Conservation (phyloP, 2,888 invertebrate genomes). For the Yponomeuta malinellus region DNA sequence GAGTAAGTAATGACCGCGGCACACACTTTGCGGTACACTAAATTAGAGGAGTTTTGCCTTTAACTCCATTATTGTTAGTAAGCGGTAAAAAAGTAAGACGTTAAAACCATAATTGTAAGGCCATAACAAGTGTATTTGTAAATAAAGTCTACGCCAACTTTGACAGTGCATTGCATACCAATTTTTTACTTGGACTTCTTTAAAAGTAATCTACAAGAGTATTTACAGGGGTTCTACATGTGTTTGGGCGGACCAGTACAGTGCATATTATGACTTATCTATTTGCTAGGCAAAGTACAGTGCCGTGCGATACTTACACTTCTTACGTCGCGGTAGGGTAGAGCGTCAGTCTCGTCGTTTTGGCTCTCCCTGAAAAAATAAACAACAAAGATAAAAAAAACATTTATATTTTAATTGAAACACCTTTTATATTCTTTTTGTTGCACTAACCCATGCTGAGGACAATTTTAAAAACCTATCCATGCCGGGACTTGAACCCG, state of each 20-base stretch:
- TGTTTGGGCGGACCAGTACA: not conserved
- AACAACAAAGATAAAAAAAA: conserved; percentile 8
- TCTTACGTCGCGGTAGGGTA: conserved; percentile 86
- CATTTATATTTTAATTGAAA: not conserved
- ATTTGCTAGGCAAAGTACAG: not conserved
- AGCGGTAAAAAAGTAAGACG: not conserved
- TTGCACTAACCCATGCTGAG: no score
- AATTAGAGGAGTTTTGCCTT: no score
- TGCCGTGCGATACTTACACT: conserved; percentile 81
- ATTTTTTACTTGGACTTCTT: no score
- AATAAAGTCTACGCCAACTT: no score
- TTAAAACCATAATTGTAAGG: no score
- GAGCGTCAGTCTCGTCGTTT: conserved; percentile 91
- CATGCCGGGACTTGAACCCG: no score
- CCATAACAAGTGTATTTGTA: no score
- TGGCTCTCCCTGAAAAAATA: conserved; percentile 84
- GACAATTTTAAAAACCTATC: no score
- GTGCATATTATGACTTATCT: not conserved
- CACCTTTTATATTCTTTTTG: no score
- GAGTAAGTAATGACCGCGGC: no score
- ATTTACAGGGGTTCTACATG: not conserved
- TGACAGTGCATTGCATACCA: no score
- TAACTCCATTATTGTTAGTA: not conserved
- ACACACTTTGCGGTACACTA: no score
- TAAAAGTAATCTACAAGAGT: not conserved